These are phyloP conservation scores for Camponotus pennsylvanicus DNA, from an alignment of 1,140 invertebrate genomes.

Conservation along the genomic window DNA sequence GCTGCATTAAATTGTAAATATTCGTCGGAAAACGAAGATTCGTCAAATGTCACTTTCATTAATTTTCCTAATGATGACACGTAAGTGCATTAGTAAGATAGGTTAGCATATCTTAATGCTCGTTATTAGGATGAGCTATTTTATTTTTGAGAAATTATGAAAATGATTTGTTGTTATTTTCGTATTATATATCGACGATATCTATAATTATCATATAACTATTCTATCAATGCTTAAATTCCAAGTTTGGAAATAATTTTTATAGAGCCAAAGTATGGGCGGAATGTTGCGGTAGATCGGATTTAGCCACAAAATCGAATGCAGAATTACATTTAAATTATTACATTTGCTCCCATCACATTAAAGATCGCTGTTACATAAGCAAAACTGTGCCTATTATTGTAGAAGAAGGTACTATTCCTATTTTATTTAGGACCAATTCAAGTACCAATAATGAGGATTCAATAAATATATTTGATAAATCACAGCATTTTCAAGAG, in stretches of 20 bases:
- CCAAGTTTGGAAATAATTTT: slow-evolving; percentile 24
- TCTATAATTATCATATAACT: neutral
- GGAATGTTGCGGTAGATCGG: slow-evolving; percentile 71
- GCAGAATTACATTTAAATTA: slow-evolving; percentile 74
- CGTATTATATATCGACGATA: neutral
- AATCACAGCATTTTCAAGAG: slow-evolving; percentile 30
- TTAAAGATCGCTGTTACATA: slow-evolving; percentile 74
- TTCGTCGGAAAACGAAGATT: slow-evolving; percentile 59
- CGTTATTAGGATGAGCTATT: neutral
- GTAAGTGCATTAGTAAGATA: slow-evolving; percentile 44
- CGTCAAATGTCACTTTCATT: slow-evolving; percentile 60
- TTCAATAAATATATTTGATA: slow-evolving; percentile 39
- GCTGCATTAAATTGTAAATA: slow-evolving; percentile 69
- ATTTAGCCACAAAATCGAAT: slow-evolving; percentile 72
- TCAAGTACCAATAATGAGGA: neutral
- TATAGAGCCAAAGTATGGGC: slow-evolving; percentile 75
- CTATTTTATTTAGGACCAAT: slow-evolving; percentile 66
- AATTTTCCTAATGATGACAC: slow-evolving; percentile 68
- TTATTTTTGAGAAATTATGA: neutral
- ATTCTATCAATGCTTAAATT: neutral
- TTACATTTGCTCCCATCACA: slow-evolving; percentile 76
- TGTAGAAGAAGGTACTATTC: slow-evolving; percentile 70
- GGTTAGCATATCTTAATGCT: neutral
- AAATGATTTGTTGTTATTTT: neutral
- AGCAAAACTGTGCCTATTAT: slow-evolving; percentile 70